Evolutionary conservation across 2,797 vertebrate genomes (phyloP).

Genomic region (Uromys caudimaculatus): DNA sequence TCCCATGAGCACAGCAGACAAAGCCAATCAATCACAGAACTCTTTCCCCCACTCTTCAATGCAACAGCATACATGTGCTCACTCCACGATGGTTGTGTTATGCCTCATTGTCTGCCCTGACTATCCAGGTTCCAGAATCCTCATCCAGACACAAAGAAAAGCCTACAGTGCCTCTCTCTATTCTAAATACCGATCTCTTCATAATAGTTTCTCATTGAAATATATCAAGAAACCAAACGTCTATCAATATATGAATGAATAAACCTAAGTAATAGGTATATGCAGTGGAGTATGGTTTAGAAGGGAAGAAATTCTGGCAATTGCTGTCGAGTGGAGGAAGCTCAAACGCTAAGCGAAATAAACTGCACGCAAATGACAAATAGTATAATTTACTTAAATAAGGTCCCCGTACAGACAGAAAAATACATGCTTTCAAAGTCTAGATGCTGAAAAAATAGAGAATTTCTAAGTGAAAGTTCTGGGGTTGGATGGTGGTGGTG

Average conservation of each 20-base stretch:
- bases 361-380: neutral
- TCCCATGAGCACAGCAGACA: neutral
- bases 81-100: too few relatives aligned
- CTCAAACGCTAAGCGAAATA: constrained; percentile 1
- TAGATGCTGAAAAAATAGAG: neutral
- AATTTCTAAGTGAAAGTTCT: neutral
- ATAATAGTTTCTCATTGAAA: neutral
- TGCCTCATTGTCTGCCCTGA: neutral
- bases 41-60: neutral
- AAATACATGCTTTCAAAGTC: neutral
- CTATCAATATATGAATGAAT: neutral
- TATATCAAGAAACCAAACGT: neutral
- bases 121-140: neutral
- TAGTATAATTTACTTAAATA: neutral
- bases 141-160: neutral
- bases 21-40: neutral
- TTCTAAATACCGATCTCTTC: neutral
- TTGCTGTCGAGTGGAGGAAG: neutral
- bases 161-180: neutral
- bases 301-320: neutral
- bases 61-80: too few relatives aligned
- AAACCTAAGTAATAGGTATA: neutral
- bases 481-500: neutral
- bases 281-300: neutral
- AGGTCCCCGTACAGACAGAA: neutral